Evolutionary conservation across 2,113 vertebrate species (phyloP).

Genomic region (Crotalus helleri): DNA sequence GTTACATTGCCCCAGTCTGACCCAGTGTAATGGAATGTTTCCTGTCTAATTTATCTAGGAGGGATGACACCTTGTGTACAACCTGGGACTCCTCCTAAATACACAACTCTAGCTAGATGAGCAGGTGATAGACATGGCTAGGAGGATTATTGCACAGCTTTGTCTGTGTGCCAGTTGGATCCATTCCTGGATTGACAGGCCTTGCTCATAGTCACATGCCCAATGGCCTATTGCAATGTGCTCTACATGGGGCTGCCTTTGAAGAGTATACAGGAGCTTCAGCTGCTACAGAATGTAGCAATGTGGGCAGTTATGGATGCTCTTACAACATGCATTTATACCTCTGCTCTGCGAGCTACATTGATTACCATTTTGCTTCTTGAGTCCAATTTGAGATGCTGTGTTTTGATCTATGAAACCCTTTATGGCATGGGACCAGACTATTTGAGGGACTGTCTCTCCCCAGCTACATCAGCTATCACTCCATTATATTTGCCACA

Average conservation of each 20-base stretch:
- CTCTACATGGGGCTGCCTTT: not conserved
- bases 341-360: not conserved
- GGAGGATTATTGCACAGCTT: not conserved
- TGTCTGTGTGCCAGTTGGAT: not conserved
- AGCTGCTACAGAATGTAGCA: not conserved
- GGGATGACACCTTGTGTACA: not conserved
- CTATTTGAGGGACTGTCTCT: too few species aligned
- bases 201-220: not conserved
- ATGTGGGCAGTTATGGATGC: not conserved
- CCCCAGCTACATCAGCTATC: too few species aligned
- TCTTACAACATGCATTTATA: not conserved
- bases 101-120: not conserved
- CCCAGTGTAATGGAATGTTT: not conserved
- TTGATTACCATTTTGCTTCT: not conserved
- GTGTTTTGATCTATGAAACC: not conserved
- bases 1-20: not conserved
- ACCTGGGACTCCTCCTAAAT: not conserved
- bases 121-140: not conserved
- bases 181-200: not conserved
- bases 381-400: not conserved
- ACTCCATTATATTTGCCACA: too few species aligned
- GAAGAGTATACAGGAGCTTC: not conserved
- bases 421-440: not conserved
- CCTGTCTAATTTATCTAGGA: not conserved
- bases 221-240: not conserved